Evolutionary conservation across 2,888 invertebrate species (phyloP).

Genomic region (Torymus aiolomorphi): DNA sequence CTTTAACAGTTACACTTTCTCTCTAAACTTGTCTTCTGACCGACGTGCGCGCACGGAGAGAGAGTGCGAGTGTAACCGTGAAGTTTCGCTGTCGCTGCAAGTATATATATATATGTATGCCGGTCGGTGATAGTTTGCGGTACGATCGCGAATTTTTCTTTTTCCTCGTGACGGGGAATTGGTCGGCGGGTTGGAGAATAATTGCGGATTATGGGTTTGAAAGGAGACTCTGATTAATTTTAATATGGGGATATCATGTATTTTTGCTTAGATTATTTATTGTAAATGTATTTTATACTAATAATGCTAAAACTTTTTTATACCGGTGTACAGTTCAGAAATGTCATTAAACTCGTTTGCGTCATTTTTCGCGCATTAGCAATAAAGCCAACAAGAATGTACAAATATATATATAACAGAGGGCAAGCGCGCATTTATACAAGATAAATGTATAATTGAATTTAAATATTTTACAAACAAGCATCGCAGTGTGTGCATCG

Average conservation of each 20-base stretch:
- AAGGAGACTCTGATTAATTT: too few species aligned
- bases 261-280: too few species aligned
- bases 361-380: neutral
- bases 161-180: too few species aligned
- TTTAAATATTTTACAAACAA: slow-evolving; percentile 28
- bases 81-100: slow-evolving; percentile 34
- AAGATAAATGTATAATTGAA: slow-evolving; percentile 21
- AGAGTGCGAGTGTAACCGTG: slow-evolving; percentile 44
- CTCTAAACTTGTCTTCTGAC: slow-evolving; percentile 58
- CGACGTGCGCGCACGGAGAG: neutral
- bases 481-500: too few species aligned
- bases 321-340: neutral
- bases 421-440: neutral
- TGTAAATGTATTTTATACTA: too few species aligned
- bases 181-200: too few species aligned
- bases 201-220: too few species aligned
- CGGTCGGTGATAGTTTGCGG: slow-evolving; percentile 32
- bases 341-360: slow-evolving; percentile 13
- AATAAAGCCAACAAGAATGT: neutral
- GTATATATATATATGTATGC: slow-evolving; percentile 7
- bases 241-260: too few species aligned
- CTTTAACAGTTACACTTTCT: slow-evolving; percentile 74
- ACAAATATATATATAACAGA: neutral
- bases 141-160: too few species aligned
- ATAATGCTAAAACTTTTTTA: neutral